Percentiles rank a stretch among this genome's conserved stretches.
These are phyloP conservation scores for Umimayanthus chanpuru DNA, from an alignment of 92 coral and sea anemone genomes.

Conservation along the genomic window DNA sequence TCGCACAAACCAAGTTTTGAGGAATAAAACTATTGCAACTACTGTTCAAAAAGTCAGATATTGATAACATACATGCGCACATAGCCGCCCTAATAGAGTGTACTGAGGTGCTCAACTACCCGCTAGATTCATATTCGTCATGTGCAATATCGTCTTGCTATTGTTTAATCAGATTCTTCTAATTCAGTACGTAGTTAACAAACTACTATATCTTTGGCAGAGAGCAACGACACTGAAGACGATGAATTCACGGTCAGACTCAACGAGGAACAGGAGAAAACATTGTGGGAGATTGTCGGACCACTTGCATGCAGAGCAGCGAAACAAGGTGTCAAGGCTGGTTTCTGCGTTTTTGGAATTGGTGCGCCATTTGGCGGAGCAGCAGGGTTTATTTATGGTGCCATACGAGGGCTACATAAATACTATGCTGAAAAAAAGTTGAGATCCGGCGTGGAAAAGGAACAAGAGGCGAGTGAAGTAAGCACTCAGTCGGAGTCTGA, in stretches of 20 bases:
- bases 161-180: not conserved
- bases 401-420: not conserved
- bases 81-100: no score
- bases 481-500: not conserved
- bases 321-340: not conserved
- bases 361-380: slow-evolving; percentile 13
- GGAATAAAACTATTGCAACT: no score
- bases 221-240: not conserved
- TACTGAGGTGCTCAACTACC: no score
- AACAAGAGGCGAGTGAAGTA: not conserved
- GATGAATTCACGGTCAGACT: not conserved
- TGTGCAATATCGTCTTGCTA: no score
- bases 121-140: no score
- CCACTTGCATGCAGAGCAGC: slow-evolving; percentile 11
- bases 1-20: no score
- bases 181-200: not conserved
- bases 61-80: no score
- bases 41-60: no score
- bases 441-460: not conserved
- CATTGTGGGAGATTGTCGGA: slow-evolving; percentile 8
- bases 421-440: not conserved
- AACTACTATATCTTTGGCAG: not conserved
- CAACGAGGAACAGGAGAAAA: slow-evolving; percentile 11
- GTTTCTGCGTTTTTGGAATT: not conserved
- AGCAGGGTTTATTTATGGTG: slow-evolving; percentile 18